Conservation (phyloP, 2,797 vertebrate genomes). For the Mycteria americana region DNA sequence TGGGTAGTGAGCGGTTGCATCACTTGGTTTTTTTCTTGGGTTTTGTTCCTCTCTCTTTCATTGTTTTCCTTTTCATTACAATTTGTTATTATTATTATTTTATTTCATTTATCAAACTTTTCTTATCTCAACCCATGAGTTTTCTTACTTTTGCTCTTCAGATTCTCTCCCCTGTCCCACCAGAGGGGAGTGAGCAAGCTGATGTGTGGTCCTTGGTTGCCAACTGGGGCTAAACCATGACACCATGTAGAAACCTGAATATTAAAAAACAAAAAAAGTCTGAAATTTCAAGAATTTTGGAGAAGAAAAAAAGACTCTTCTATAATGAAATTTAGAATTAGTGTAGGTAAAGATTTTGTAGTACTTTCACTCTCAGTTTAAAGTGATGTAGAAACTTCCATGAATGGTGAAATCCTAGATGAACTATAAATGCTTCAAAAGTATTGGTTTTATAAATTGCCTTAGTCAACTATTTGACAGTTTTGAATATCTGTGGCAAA, state of each 20-base stretch:
- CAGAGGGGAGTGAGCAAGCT: too few relatives aligned
- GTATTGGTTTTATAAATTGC: not conserved
- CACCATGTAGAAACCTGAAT: not conserved
- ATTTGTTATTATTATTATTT: too few relatives aligned
- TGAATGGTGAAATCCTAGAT: not conserved
- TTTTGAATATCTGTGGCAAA: not conserved
- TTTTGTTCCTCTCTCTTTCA: too few relatives aligned
- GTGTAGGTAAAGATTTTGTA: not conserved
- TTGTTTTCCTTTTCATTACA: too few relatives aligned
- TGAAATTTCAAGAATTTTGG: not conserved
- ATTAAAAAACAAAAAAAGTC: not conserved
- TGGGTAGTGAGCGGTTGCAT: too few relatives aligned
- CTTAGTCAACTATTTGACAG: not conserved
- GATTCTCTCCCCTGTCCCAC: too few relatives aligned
- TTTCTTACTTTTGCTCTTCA: too few relatives aligned
- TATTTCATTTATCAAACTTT: too few relatives aligned
- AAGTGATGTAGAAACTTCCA: not conserved
- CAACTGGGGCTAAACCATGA: too few relatives aligned
- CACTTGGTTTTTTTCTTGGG: too few relatives aligned
- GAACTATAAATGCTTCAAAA: not conserved
- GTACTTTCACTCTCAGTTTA: not conserved
- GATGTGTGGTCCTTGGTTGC: too few relatives aligned
- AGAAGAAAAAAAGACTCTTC: not conserved
- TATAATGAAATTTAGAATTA: not conserved
- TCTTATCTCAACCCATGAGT: too few relatives aligned